Conservation (phyloP, 2,113 vertebrate species). For the Mus spicilegus region DNA sequence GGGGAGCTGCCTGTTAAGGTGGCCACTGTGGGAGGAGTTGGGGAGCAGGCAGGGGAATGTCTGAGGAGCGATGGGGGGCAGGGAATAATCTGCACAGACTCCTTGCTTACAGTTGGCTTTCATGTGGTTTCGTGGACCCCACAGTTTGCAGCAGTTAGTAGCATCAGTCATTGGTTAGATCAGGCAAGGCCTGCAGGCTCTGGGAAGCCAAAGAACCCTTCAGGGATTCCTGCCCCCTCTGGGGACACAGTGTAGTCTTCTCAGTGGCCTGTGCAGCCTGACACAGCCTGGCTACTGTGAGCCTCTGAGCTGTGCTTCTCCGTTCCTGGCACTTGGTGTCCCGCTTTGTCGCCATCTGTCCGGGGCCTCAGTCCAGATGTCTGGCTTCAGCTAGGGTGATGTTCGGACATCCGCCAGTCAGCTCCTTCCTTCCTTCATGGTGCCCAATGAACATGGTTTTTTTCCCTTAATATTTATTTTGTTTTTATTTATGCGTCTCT, state of each 20-base stretch:
- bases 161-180: too few species aligned
- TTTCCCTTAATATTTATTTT: background rate
- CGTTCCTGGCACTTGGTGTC: background rate
- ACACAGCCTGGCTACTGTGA: background rate
- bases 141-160: background rate
- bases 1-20: background rate
- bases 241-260: background rate
- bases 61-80: background rate
- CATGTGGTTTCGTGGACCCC: accelerated
- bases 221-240: background rate
- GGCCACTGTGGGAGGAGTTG: background rate
- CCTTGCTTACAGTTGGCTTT: background rate
- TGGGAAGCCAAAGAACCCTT: background rate
- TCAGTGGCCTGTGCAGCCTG: background rate
- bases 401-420: background rate
- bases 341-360: accelerated
- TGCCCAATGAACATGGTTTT: background rate
- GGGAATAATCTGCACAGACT: background rate
- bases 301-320: background rate
- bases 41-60: background rate
- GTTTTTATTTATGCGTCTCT: background rate
- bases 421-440: background rate
- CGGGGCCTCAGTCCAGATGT: background rate
- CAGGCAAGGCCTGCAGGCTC: background rate
- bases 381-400: background rate